Evolutionary conservation across 1,140 invertebrate species (phyloP).

Genomic region (Xylocopa sonorina): DNA sequence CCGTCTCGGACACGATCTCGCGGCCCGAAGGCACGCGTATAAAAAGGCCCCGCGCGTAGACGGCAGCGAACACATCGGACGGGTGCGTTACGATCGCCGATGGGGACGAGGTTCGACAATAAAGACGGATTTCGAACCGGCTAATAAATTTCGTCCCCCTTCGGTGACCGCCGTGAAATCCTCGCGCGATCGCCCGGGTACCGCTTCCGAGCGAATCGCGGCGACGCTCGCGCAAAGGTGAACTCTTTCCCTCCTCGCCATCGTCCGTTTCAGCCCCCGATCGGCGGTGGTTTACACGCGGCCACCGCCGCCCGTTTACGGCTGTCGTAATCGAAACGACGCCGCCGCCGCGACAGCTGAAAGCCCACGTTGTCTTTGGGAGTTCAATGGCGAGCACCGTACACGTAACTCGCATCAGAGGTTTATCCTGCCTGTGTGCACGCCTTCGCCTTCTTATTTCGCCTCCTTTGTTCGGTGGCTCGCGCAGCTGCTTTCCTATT

Average conservation of each 20-base stretch:
- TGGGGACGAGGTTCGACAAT: conserved; percentile 29
- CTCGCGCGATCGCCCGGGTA: background rate
- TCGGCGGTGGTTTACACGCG: conserved; percentile 32
- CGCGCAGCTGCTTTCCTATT: conserved; percentile 3
- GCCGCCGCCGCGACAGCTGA: conserved; percentile 36
- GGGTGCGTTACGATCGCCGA: background rate
- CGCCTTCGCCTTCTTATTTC: conserved; percentile 6
- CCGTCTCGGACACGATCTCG: background rate
- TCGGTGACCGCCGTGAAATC: background rate
- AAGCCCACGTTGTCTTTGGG: conserved; percentile 45
- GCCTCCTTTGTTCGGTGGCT: background rate
- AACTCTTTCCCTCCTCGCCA: conserved; percentile 26
- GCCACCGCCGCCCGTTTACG: conserved; percentile 19
- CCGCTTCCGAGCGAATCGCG: conserved; percentile 30
- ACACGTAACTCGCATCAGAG: background rate
- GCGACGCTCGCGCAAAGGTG: conserved; percentile 25
- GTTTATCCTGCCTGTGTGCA: background rate
- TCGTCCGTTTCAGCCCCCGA: too few species aligned
- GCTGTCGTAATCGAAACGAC: conserved; percentile 43
- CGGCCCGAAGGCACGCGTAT: background rate
- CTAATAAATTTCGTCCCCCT: conserved; percentile 24
- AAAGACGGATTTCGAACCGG: conserved; percentile 27
- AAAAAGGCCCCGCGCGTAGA: background rate
- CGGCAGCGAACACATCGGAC: conserved; percentile 17
- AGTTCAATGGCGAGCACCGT: background rate